Conservation (phyloP, 2,888 invertebrate genomes). For the Tetranychus piercei region DNA sequence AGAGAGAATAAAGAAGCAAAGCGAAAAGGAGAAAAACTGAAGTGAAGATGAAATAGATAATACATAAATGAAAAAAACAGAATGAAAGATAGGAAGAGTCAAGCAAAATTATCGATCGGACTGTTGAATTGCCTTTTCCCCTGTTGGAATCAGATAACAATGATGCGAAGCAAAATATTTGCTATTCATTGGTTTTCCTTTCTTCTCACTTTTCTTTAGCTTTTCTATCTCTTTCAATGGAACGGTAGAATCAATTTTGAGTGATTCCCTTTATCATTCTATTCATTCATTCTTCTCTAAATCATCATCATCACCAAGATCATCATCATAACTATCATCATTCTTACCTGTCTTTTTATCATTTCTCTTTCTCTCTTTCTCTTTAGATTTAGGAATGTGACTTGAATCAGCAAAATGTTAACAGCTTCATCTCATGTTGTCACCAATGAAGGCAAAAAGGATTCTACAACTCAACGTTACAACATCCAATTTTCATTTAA, state of each 20-base stretch:
- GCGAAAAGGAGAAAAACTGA: not conserved
- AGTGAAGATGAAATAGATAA: not conserved
- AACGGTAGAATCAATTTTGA: not conserved
- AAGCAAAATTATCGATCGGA: not conserved
- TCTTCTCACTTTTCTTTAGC: not conserved
- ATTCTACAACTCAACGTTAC: not conserved
- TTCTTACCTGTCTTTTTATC: not conserved
- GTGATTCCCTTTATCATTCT: slow-evolving; percentile 1
- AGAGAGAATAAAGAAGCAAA: not conserved
- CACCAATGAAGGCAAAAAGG: not conserved
- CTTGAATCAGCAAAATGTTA: not conserved
- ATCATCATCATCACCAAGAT: not conserved
- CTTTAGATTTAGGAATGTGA: not conserved
- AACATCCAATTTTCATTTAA: not conserved
- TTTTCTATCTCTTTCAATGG: not conserved
- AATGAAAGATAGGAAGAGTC: not conserved
- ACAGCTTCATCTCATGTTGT: not conserved
- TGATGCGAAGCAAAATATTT: not conserved
- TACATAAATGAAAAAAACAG: not conserved
- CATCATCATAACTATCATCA: not conserved
- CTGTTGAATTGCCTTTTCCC: not conserved
- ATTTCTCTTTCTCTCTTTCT: slow-evolving; percentile 1
- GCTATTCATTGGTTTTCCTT: not conserved
- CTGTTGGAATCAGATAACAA: not conserved
- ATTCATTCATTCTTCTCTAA: slow-evolving; percentile 4